These are phyloP conservation scores for Diplazon laetatorius DNA, from an alignment of 2,888 invertebrate species.

Conservation along the genomic window DNA sequence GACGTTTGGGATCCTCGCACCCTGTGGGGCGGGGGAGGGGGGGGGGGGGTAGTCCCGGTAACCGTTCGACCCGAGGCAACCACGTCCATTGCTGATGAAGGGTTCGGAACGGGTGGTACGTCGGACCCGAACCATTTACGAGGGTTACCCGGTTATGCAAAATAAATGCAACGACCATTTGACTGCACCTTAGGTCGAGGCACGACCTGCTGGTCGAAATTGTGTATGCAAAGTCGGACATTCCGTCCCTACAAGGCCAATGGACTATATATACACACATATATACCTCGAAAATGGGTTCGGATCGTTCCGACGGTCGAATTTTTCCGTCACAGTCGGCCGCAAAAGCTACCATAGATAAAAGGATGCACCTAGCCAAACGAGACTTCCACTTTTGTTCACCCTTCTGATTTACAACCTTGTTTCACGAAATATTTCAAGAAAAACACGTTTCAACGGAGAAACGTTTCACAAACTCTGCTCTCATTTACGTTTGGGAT, in stretches of 20 bases:
- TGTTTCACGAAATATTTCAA: neutral
- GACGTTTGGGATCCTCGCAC: no score
- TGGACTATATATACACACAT: no score
- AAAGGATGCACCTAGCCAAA: slow-evolving; percentile 61
- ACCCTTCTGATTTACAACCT: slow-evolving; percentile 78
- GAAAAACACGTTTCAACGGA: no score
- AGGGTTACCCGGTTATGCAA: slow-evolving; percentile 78
- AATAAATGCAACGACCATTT: slow-evolving; percentile 70
- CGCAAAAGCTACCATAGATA: slow-evolving; percentile 49
- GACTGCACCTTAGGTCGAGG: slow-evolving; percentile 70
- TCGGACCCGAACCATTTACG: slow-evolving; percentile 25
- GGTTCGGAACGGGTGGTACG: slow-evolving; percentile 51
- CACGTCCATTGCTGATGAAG: slow-evolving; percentile 16
- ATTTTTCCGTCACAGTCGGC: slow-evolving; percentile 62
- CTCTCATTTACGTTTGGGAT: no score
- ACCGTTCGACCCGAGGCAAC: slow-evolving; percentile 27
- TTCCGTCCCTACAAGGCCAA: neutral
- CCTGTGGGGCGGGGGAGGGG: no score
- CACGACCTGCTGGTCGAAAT: slow-evolving; percentile 60
- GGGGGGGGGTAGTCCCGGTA: no score
- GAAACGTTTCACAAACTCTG: no score
- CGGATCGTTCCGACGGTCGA: slow-evolving; percentile 55
- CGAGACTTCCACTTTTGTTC: slow-evolving; percentile 57
- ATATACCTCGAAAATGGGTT: no score
- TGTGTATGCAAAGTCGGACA: slow-evolving; percentile 18